Evolutionary conservation across 2,113 vertebrate species (phyloP).

Genomic region (Tor tambroides): DNA sequence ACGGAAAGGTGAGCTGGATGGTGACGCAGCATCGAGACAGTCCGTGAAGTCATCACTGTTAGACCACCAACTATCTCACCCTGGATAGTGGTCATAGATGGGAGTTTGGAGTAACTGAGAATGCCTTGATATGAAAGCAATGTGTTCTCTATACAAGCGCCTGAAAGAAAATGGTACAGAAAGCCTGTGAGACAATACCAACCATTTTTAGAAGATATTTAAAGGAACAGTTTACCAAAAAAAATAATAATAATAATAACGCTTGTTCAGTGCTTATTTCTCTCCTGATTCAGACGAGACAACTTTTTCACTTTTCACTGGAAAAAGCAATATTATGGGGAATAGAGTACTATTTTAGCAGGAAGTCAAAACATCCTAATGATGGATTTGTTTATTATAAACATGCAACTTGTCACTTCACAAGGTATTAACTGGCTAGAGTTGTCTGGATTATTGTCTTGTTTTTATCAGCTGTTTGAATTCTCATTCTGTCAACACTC

Average conservation of each 20-base stretch:
- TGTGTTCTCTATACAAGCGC: slow-evolving; percentile 84
- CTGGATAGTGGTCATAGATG: slow-evolving; percentile 71
- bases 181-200: not conserved
- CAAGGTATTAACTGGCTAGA: too few species aligned
- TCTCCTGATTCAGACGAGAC: not conserved
- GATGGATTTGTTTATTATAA: too few species aligned
- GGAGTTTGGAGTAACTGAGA: slow-evolving; percentile 82
- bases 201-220: not conserved
- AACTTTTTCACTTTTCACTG: too few species aligned
- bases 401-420: not conserved
- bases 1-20: slow-evolving; percentile 75
- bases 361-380: too few species aligned
- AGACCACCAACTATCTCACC: slow-evolving; percentile 82
- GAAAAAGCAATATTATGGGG: too few species aligned
- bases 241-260: not conserved
- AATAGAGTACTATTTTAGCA: too few species aligned
- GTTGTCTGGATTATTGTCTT: too few species aligned
- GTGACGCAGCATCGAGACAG: slow-evolving; percentile 75
- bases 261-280: not conserved
- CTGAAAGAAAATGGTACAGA: slow-evolving; percentile 65
- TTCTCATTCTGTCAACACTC: not conserved
- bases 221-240: not conserved
- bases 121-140: slow-evolving; percentile 86
- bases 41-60: slow-evolving; percentile 75
- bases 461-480: too few species aligned